A percentile compares a stretch with the other conserved stretches of the same genome.
Conservation (phyloP, 30 jellyfish, hydroid and myxozoan genomes). For the Aurelia sp. region DNA sequence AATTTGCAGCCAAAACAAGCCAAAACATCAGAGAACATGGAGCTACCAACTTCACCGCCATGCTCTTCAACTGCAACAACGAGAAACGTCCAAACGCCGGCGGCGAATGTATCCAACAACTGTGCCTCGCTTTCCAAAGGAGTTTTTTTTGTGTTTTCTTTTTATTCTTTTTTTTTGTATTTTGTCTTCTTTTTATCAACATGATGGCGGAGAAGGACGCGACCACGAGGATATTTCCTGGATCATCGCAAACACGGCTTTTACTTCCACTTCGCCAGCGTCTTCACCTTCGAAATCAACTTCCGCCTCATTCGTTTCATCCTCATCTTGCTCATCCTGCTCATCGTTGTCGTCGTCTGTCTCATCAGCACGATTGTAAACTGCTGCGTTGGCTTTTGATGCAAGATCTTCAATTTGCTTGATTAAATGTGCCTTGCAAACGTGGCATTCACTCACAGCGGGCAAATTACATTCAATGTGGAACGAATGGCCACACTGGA, state of each 20-base stretch:
- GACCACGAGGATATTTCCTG: slow-evolving; percentile 15
- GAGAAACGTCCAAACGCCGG: too few relatives aligned
- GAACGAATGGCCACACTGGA: background rate
- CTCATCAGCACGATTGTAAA: background rate
- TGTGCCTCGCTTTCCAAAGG: too few relatives aligned
- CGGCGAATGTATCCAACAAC: too few relatives aligned
- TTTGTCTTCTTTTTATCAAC: background rate
- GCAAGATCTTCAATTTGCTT: background rate
- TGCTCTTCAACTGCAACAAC: background rate
- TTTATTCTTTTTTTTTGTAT: too few relatives aligned
- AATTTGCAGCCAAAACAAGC: background rate
- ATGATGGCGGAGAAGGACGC: background rate
- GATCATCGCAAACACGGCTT: slow-evolving; percentile 5
- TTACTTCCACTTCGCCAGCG: background rate
- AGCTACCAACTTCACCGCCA: background rate
- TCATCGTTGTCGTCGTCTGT: background rate
- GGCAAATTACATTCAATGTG: background rate
- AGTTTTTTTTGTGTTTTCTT: too few relatives aligned
- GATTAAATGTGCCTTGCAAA: background rate
- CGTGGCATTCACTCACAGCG: background rate
- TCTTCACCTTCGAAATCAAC: background rate
- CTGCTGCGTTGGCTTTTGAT: background rate
- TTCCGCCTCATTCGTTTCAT: background rate
- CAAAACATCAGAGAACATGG: background rate
- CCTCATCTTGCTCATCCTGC: background rate